phyloP scores from a whole-genome alignment of 2,797 vertebrate genomes.

The Phrynocephalus forsythii region DNA sequence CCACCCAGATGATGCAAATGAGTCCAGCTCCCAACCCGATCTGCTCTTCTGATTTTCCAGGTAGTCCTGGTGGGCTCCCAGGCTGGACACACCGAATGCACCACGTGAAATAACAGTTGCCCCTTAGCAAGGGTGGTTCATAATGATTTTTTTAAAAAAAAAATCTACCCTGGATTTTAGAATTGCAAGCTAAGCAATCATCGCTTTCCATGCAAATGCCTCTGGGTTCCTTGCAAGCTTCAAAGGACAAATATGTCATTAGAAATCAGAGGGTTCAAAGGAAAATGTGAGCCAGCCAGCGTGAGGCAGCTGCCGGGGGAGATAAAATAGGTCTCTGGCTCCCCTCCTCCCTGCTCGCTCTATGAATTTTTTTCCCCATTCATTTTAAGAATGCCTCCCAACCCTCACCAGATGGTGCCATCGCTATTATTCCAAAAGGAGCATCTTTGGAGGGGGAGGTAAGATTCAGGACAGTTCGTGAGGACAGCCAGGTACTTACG shows the following conservation, averaged over 20 bases:
- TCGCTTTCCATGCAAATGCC: conserved; percentile 62
- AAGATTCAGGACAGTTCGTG: neutral
- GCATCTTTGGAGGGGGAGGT: conserved; percentile 45
- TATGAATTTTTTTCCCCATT: conserved; percentile 64
- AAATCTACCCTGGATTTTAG: neutral
- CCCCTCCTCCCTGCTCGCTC: conserved; percentile 41
- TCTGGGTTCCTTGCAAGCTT: conserved; percentile 64
- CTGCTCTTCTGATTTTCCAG: too few relatives aligned
- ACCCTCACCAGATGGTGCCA: neutral
- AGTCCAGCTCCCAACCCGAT: too few relatives aligned
- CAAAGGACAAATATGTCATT: conserved; percentile 65
- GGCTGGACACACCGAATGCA: too few relatives aligned
- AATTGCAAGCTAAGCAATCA: neutral
- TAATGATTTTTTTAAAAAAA: neutral
- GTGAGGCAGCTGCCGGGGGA: conserved; percentile 63
- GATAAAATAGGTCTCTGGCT: conserved; percentile 60
- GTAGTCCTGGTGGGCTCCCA: too few relatives aligned
- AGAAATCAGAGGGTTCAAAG: conserved; percentile 66
- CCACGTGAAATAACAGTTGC: neutral
- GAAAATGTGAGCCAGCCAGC: conserved; percentile 57
- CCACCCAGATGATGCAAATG: too few relatives aligned
- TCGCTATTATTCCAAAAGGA: conserved; percentile 39
- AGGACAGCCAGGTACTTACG: neutral
- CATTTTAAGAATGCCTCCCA: neutral
- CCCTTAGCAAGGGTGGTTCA: neutral